Percentiles rank a stretch among this genome's conserved stretches.
Conservation (phyloP, 2,113 vertebrate species). For the Amazona guildingii region DNA sequence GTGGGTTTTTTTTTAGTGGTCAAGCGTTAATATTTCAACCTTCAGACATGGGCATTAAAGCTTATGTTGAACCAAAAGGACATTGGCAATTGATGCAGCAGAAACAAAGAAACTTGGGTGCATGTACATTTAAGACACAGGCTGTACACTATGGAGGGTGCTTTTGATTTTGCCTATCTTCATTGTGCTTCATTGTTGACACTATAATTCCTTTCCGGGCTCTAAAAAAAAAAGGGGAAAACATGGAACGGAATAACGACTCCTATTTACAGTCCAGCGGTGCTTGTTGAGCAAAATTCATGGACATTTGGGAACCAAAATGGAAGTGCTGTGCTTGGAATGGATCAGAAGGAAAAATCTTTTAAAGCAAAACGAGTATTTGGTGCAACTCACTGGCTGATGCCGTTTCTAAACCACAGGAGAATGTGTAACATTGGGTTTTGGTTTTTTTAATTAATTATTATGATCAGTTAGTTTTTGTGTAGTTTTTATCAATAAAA, state of each 20-base stretch:
- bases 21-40: conserved; percentile 44
- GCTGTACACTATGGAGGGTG: conserved; percentile 25
- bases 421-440: conserved; percentile 67
- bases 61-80: conserved; percentile 68
- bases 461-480: conserved; percentile 78
- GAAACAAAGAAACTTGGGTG: conserved; percentile 43
- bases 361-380: conserved; percentile 13
- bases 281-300: not conserved
- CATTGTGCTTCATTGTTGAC: conserved; percentile 47
- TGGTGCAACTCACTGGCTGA: conserved; percentile 44
- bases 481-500: conserved; percentile 87
- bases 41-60: conserved; percentile 56
- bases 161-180: conserved; percentile 31
- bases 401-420: conserved; percentile 67
- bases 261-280: conserved; percentile 4
- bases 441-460: conserved; percentile 76
- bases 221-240: not conserved
- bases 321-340: conserved; percentile 10
- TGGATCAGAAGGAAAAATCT: not conserved
- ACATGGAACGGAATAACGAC: not conserved
- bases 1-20: not conserved
- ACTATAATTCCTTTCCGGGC: not conserved
- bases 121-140: conserved; percentile 54
- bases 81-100: conserved; percentile 46
- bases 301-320: not conserved